Conservation (phyloP, 92 coral and sea anemone genomes). For the Porites evermanni region DNA sequence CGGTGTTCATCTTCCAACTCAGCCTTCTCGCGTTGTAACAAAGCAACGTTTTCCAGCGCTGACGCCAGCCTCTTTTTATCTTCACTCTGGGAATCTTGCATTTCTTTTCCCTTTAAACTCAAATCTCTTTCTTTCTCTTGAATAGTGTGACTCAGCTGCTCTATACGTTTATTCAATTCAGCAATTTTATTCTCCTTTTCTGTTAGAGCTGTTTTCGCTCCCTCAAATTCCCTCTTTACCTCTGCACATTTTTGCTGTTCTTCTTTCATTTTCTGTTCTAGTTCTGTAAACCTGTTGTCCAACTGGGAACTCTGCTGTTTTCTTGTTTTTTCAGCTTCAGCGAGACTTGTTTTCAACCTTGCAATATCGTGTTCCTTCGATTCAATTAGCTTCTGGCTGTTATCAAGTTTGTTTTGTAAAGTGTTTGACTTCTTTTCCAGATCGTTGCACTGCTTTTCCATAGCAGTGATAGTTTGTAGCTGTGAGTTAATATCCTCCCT, state of each 20-base stretch:
- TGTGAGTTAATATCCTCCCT: slow-evolving; percentile 82
- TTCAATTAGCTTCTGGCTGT: slow-evolving; percentile 59
- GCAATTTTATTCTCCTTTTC: slow-evolving; percentile 33
- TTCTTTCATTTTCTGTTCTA: slow-evolving; percentile 56
- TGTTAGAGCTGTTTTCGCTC: slow-evolving; percentile 45
- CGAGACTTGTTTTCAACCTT: slow-evolving; percentile 52
- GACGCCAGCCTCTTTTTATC: slow-evolving; percentile 27
- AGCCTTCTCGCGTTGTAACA: slow-evolving; percentile 66
- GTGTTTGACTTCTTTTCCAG: slow-evolving; percentile 55
- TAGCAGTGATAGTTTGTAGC: slow-evolving; percentile 58
- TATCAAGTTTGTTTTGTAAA: slow-evolving; percentile 60
- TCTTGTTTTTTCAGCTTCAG: slow-evolving; percentile 54
- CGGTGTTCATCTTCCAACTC: slow-evolving; percentile 50
- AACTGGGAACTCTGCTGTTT: slow-evolving; percentile 52
- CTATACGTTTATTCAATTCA: slow-evolving; percentile 35
- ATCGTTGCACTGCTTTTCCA: slow-evolving; percentile 60
- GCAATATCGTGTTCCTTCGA: slow-evolving; percentile 67
- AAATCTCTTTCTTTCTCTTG: slow-evolving; percentile 60
- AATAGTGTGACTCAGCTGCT: slow-evolving; percentile 32
- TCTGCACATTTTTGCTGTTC: slow-evolving; percentile 48
- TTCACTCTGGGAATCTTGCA: slow-evolving; percentile 50
- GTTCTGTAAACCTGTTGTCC: slow-evolving; percentile 48
- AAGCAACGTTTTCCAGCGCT: slow-evolving; percentile 39
- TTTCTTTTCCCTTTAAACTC: slow-evolving; percentile 45
- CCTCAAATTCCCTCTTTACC: slow-evolving; percentile 59